Evolutionary conservation across 2,113 vertebrate species (phyloP).

Genomic region (Toxotes chatareus): DNA sequence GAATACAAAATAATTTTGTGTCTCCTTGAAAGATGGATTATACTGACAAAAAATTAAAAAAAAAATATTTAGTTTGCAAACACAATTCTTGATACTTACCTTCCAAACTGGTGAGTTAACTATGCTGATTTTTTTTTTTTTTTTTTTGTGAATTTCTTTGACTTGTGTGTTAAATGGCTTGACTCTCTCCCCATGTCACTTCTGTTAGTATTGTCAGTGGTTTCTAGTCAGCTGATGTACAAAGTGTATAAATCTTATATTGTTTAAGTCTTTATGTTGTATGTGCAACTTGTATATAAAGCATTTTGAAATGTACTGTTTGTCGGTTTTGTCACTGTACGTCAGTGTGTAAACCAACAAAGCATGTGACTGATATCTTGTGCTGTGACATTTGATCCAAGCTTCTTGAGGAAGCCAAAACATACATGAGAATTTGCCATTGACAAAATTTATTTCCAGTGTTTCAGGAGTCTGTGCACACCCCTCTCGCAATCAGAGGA

Average conservation of each 20-base stretch:
- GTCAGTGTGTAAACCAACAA: background rate
- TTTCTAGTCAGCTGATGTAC: constrained; percentile 84
- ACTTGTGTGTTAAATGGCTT: constrained; percentile 78
- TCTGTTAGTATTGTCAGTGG: constrained; percentile 82
- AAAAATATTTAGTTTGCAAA: constrained; percentile 57
- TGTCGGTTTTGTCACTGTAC: background rate
- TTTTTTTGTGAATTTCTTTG: constrained; percentile 52
- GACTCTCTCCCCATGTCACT: constrained; percentile 77
- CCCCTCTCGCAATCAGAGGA: constrained; percentile 75
- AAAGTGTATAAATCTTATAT: constrained; percentile 84
- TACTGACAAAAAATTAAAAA: constrained; percentile 38
- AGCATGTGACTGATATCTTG: background rate
- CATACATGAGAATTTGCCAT: constrained; percentile 46
- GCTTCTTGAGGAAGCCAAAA: background rate
- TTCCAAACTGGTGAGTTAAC: constrained; percentile 52
- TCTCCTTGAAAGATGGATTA: constrained; percentile 35
- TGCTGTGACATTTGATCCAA: background rate
- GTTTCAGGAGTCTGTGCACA: constrained; percentile 89
- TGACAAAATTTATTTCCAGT: constrained; percentile 96
- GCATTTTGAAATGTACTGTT: constrained; percentile 79
- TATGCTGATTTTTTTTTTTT: constrained; percentile 32
- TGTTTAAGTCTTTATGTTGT: constrained; percentile 82
- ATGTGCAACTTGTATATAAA: constrained; percentile 87
- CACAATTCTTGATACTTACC: constrained; percentile 46
- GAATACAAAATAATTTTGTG: constrained; percentile 7